Evolutionary conservation across 64 coral and sea anemone species (phyloP).

Genomic region (Montipora foliosa): DNA sequence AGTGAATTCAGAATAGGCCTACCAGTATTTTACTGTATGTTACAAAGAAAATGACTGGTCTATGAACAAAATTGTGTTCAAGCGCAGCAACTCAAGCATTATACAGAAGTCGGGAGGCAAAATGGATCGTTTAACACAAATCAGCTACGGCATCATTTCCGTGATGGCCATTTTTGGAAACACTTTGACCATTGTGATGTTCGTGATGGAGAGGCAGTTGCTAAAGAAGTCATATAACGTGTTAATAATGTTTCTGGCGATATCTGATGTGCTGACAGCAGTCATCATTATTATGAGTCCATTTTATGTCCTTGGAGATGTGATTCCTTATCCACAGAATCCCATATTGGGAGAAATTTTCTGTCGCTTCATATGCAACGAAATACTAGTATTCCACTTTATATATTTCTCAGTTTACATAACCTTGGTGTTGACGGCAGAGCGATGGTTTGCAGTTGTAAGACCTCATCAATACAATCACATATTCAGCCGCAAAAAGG

Average conservation of each 20-base stretch:
- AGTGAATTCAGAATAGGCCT: too few species aligned
- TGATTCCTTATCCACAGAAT: too few species aligned
- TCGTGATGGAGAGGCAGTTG: background rate
- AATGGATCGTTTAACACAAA: too few species aligned
- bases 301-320: background rate
- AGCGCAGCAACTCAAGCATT: too few species aligned
- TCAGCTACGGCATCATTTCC: background rate
- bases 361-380: constrained; percentile 33
- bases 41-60: too few species aligned
- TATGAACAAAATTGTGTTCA: too few species aligned
- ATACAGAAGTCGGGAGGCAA: too few species aligned
- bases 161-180: constrained; percentile 29
- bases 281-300: constrained; percentile 10
- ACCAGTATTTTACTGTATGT: too few species aligned
- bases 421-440: constrained; percentile 21
- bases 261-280: background rate
- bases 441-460: constrained; percentile 50
- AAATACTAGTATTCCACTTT: constrained; percentile 34
- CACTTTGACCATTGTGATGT: constrained; percentile 3
- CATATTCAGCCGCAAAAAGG: too few species aligned
- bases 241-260: too few species aligned
- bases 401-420: constrained; percentile 42
- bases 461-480: too few species aligned
- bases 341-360: background rate
- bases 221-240: background rate